A percentile compares a stretch with the other conserved stretches of the same genome.
These are phyloP conservation scores for Lagodon rhomboides DNA, from an alignment of 2,797 vertebrate species.

Conservation along the genomic window DNA sequence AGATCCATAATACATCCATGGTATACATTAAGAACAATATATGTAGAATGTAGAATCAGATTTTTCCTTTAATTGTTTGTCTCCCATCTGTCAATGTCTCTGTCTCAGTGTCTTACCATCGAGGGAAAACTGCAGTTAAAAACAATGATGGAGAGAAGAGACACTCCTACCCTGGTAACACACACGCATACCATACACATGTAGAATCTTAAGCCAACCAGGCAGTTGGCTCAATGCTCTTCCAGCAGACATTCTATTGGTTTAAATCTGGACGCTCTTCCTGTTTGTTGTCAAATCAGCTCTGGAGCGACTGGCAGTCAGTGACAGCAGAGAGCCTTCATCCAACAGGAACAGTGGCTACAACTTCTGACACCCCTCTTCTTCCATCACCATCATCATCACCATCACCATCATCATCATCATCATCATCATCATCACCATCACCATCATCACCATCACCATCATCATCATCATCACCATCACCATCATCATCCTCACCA, in stretches of 20 bases:
- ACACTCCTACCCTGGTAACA: constrained; percentile 79
- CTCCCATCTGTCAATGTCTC: constrained; percentile 14
- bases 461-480: too few species aligned
- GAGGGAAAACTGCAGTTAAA: constrained; percentile 72
- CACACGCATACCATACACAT: constrained; percentile 6
- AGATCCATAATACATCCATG: too few species aligned
- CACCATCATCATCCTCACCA: constrained; percentile 12
- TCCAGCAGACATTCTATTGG: background rate
- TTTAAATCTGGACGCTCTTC: constrained; percentile 3
- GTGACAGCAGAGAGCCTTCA: constrained; percentile 80
- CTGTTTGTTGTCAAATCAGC: constrained; percentile 69
- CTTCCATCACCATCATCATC: constrained; percentile 5
- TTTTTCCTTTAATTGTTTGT: background rate
- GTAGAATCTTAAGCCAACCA: background rate
- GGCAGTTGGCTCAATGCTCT: background rate
- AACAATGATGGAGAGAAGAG: constrained; percentile 73
- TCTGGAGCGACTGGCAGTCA: constrained; percentile 79
- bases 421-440: background rate
- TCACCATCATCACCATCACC: too few species aligned
- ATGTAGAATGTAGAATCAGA: background rate
- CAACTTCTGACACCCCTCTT: constrained; percentile 62
- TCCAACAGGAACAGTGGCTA: constrained; percentile 82
- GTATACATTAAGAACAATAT: background rate
- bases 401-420: constrained; percentile 6
- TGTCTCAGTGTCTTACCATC: constrained; percentile 82